Base-by-base conservation (phyloP, 2,888 invertebrate species). In the Oscheius sp. region DNA sequence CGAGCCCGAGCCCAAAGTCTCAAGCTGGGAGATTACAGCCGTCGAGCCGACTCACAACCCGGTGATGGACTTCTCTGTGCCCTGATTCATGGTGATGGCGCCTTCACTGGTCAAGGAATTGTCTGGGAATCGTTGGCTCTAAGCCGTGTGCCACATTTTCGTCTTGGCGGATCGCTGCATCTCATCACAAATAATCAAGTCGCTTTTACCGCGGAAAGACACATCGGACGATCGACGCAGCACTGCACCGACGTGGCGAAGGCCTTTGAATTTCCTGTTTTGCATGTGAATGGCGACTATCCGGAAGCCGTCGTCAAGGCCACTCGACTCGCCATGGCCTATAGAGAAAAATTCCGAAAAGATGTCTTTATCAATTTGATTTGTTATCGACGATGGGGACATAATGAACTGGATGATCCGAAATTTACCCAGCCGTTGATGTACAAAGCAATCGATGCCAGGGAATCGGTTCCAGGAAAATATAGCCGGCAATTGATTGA, bases 341-440 rank as follows among this genome's bases (percentile, higher is more conserved):
- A 97, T 89, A 94, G 95, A 84, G 92, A 95, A 71, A 92, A 91
- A 87, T 98, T 96, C 78, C 77, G 87, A 27, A 87, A 87, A 69
- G 87, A 87, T 61, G 76, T 87, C 13, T 87, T 87, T 70, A 78
- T 87, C 73, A 86, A 87, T 72, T 70, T 87, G 27, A 69, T 83
- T 41, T 98, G 98, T 90, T 99, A 92, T 89, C 92, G 87, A 41
- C 92, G 93, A 80, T 95, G 94, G 93, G 98, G 98, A 0, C 99
- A 99, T 90, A 99, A 99, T 88, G 98, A 99, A 89, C 88, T 99
- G 49, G 99, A 99, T 88, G 97, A 99, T 89, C 98, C 99, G 0
- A 94, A 94, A 0, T 94, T 98, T 88, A 99, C 98, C 1, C 96
- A 98, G 90, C 99, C 99, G 0, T 87, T 92, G 45, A 91, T 96